These are phyloP conservation scores for Gracilinanus agilis DNA, from an alignment of 2,113 vertebrate species.

Conservation along the genomic window DNA sequence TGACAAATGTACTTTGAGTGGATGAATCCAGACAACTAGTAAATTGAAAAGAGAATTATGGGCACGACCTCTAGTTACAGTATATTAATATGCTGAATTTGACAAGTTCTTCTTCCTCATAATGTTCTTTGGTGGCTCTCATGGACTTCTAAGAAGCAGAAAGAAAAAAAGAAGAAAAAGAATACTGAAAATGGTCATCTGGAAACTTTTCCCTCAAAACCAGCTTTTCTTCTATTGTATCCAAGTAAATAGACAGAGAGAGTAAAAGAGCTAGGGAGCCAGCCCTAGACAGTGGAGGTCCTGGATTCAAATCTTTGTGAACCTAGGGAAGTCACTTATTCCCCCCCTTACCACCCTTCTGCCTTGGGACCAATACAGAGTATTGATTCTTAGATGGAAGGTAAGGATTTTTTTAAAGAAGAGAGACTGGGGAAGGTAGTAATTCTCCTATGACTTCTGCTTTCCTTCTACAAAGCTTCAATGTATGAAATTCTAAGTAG, in stretches of 20 bases:
- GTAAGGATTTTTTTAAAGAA: too few species aligned
- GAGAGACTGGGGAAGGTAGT: background rate
- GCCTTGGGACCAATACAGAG: too few species aligned
- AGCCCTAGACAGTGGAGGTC: too few species aligned
- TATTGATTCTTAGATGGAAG: too few species aligned
- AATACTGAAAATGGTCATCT: background rate
- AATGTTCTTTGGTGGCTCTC: background rate
- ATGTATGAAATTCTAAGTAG: background rate
- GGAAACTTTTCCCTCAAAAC: background rate
- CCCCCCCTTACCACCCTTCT: too few species aligned
- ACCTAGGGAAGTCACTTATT: too few species aligned
- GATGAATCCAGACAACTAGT: conserved; percentile 8
- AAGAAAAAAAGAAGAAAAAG: background rate
- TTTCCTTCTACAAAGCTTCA: background rate
- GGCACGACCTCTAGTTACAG: background rate
- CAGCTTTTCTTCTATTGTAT: background rate
- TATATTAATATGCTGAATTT: background rate
- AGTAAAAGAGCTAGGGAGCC: too few species aligned
- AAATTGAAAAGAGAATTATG: conserved; percentile 17
- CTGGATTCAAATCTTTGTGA: too few species aligned
- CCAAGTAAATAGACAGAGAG: background rate
- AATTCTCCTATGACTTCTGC: background rate
- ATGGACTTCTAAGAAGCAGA: conserved; percentile 11
- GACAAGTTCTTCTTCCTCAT: background rate
- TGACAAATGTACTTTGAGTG: background rate